These are phyloP conservation scores for Corythornis cristatus DNA, from an alignment of 2,113 vertebrate species.

Conservation along the genomic window DNA sequence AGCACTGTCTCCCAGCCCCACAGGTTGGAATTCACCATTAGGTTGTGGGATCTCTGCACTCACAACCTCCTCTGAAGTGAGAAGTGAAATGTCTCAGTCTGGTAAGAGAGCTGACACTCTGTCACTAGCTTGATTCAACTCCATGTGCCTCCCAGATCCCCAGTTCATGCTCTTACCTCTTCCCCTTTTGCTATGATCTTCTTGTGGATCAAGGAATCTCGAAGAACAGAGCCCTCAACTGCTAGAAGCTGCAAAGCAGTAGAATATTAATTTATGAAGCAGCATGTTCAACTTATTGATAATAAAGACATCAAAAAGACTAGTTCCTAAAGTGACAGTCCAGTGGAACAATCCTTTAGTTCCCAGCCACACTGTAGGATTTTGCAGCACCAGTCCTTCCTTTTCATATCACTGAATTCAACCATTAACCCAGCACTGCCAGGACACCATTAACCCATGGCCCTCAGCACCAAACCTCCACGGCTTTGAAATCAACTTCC, in stretches of 20 bases:
- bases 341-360: background rate
- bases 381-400: background rate
- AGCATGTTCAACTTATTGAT: background rate
- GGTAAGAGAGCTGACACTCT: background rate
- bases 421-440: background rate
- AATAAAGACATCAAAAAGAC: background rate
- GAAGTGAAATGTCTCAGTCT: background rate
- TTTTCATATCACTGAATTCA: background rate
- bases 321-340: background rate
- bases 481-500: background rate
- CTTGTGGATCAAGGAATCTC: conserved; percentile 92
- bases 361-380: background rate
- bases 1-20: background rate
- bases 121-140: too few relatives aligned
- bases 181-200: conserved; percentile 98
- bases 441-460: background rate
- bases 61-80: background rate
- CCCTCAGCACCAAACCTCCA: background rate
- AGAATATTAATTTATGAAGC: background rate
- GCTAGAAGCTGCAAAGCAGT: conserved; percentile 85
- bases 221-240: conserved; percentile 84
- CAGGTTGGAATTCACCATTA: background rate
- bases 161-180: conserved; percentile 79
- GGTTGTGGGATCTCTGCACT: background rate
- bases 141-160: rapidly evolving